phyloP scores from a whole-genome alignment of 2,113 vertebrate species.

The Columba livia region DNA sequence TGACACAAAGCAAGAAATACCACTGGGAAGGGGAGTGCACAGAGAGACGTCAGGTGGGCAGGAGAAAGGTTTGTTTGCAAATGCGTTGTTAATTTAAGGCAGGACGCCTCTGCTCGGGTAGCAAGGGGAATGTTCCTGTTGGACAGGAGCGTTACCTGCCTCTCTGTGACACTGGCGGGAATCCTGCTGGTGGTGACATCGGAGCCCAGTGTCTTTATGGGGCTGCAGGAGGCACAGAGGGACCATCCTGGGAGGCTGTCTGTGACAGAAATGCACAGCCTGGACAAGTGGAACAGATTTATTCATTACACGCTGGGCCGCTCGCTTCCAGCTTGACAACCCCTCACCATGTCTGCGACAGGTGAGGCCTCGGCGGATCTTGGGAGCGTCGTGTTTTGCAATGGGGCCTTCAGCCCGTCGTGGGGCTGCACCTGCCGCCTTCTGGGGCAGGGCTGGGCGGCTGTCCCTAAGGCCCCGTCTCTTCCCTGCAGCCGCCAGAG shows the following conservation, averaged over 20 bases:
- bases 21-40: not conserved
- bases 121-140: not conserved
- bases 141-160: not conserved
- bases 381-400: rapidly evolving
- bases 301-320: rapidly evolving
- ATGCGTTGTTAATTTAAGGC: not conserved
- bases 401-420: rapidly evolving
- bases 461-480: not conserved
- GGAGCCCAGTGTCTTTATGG: not conserved
- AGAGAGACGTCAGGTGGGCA: too few relatives aligned
- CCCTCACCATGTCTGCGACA: too few relatives aligned
- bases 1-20: not conserved
- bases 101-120: not conserved
- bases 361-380: too few relatives aligned
- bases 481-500: not conserved
- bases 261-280: not conserved
- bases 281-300: rapidly evolving
- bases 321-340: not conserved
- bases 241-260: not conserved
- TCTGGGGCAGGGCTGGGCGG: not conserved
- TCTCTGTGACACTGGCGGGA: not conserved
- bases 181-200: not conserved
- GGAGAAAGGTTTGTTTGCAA: not conserved
- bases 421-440: not conserved
- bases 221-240: not conserved